Conservation (phyloP, 1,140 invertebrate species). For the Ceratina calcarata region DNA sequence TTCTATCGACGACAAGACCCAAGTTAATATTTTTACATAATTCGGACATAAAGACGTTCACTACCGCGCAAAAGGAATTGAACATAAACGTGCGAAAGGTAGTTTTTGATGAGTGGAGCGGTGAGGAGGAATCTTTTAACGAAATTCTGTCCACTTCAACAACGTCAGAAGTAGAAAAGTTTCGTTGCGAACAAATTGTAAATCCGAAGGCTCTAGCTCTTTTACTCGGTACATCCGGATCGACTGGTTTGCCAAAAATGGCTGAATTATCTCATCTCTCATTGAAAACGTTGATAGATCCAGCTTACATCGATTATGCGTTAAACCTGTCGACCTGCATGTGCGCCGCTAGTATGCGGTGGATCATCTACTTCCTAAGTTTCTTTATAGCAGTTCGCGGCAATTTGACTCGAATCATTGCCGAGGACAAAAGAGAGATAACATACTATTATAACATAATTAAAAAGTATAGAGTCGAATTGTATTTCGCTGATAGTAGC, state of each 20-base stretch:
- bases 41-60: slow-evolving; percentile 44
- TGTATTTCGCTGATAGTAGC: slow-evolving; percentile 42
- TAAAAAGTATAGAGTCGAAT: slow-evolving; percentile 35
- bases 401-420: slow-evolving; percentile 24
- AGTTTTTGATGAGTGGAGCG: slow-evolving; percentile 61
- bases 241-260: slow-evolving; percentile 54
- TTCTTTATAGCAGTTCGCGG: not conserved
- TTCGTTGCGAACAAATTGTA: slow-evolving; percentile 32
- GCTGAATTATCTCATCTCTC: slow-evolving; percentile 15
- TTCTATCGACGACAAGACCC: slow-evolving; percentile 70
- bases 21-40: slow-evolving; percentile 73
- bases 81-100: slow-evolving; percentile 64
- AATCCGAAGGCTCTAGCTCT: slow-evolving; percentile 62
- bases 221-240: slow-evolving; percentile 71
- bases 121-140: slow-evolving; percentile 51
- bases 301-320: not conserved
- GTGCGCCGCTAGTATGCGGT: slow-evolving; percentile 11
- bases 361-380: slow-evolving; percentile 11
- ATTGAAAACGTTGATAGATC: not conserved
- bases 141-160: slow-evolving; percentile 50
- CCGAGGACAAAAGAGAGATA: not conserved
- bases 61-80: slow-evolving; percentile 53
- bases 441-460: not conserved
- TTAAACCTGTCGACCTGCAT: not conserved
- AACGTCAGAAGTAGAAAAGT: not conserved